Base-by-base conservation (phyloP, 2,888 invertebrate species). In the Euplagia quadripunctaria region DNA sequence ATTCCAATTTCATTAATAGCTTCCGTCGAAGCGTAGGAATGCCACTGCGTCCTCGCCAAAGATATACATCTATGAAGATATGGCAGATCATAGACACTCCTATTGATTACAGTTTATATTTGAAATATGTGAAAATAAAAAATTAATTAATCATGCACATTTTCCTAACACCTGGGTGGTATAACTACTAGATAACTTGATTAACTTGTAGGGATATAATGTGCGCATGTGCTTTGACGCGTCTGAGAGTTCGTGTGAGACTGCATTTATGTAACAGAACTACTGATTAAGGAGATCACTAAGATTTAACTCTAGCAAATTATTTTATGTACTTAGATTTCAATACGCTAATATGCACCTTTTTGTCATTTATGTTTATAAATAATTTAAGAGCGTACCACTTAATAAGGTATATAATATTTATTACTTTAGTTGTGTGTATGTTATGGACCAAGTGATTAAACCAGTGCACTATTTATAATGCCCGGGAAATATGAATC, bases 1-100 rank as follows among this genome's bases (percentile, higher is more conserved):
- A 91, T 93, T 93, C 90, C 92, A 92, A 93, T 94, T 92, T 92
- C 91, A 92, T 93, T 93, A 94, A 94, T 93, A 87, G 93, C 89
- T 93, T 93, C 93, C 93, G 91, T 85, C 87, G 89, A 86, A 88
- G 80, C 85, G 86, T 87, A 86, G 84, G 89, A 87, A 88, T 87
- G 86, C 86, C 88, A 82, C 84, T 85, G 83, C 84, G 85, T 82
- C 79, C 83, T 80, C 82, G 80, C 63, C 68, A 16, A 43, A 58
- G 43, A 68, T 58, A 14, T 68, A 55, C 31, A 61, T 31, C 61
- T 5, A 61, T 31, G 31, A 11, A 41, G 68, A 43, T 43, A 68
- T 43, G 7, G 46, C 43, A 46, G 46, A 69, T 68, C 6, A 42
- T 41, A n/a, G 42, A 9, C 52, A 14, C 31, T 8, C 16, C 7